Conservation (phyloP, 2,113 vertebrate species). For the Gymnarchus niloticus region DNA sequence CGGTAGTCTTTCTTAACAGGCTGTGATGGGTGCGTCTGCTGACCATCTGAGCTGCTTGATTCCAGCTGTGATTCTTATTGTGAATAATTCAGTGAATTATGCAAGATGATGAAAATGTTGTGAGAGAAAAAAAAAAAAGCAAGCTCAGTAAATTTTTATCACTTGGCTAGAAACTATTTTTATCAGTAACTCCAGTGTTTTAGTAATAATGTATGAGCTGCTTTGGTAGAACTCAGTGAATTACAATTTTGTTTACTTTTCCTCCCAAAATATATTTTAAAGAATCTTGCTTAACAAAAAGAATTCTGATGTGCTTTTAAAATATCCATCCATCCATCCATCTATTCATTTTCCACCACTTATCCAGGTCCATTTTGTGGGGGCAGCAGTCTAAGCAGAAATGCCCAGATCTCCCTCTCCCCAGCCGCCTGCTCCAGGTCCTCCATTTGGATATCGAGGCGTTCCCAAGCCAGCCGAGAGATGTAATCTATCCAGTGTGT, state of each 20-base stretch:
- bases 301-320: not conserved
- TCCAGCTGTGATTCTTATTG: not conserved
- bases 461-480: too few relatives aligned
- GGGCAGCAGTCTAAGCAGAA: too few relatives aligned
- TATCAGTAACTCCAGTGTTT: not conserved
- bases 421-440: too few relatives aligned
- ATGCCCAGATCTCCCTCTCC: too few relatives aligned
- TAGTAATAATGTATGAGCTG: not conserved
- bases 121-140: not conserved
- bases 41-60: not conserved
- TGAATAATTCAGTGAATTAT: not conserved
- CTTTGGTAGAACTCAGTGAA: not conserved
- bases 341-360: too few relatives aligned
- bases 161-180: not conserved
- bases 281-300: not conserved
- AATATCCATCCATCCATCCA: too few relatives aligned
- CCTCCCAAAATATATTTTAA: not conserved
- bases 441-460: too few relatives aligned
- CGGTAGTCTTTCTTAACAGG: not conserved
- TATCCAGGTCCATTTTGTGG: too few relatives aligned
- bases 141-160: not conserved
- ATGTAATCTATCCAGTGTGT: too few relatives aligned
- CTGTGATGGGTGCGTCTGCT: not conserved
- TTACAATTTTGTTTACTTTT: not conserved
- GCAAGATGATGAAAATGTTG: constrained; percentile 3